phyloP scores from a whole-genome alignment of 2,888 invertebrate genomes.

The Yponomeuta evonymella region DNA sequence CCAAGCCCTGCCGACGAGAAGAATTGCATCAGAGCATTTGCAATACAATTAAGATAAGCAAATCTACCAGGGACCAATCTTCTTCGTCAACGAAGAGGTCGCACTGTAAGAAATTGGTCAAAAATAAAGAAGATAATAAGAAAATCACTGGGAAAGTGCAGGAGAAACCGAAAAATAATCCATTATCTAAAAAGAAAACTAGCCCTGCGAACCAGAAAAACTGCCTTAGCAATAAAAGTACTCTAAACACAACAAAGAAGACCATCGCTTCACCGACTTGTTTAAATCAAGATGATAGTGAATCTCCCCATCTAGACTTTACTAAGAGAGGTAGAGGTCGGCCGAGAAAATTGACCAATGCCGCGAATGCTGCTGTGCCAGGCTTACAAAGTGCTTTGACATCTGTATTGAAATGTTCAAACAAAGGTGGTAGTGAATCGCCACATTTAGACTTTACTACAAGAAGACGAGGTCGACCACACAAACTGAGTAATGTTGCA shows the following conservation, averaged over 20 bases:
- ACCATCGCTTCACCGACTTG: background rate
- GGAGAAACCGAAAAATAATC: background rate
- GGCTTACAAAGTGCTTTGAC: background rate
- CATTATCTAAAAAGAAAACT: background rate
- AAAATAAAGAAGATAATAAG: background rate
- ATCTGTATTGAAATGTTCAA: background rate
- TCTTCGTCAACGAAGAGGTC: background rate
- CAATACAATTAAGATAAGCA: background rate
- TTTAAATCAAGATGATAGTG: background rate
- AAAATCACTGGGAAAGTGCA: background rate
- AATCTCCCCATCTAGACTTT: background rate
- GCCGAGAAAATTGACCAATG: background rate
- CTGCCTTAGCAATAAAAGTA: background rate
- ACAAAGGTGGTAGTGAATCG: too few species aligned
- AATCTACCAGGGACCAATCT: background rate
- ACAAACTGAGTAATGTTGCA: background rate
- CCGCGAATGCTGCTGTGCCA: background rate
- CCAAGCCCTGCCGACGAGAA: constrained; percentile 11
- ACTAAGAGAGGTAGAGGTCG: constrained; percentile 12
- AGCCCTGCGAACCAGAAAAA: background rate
- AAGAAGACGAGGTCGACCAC: background rate
- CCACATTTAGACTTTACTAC: background rate
- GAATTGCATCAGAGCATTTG: constrained; percentile 2
- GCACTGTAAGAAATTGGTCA: background rate
- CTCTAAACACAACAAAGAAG: background rate